Evolutionary conservation across 2,888 invertebrate genomes (phyloP), one percentile per base, ranked within the genome.

Genomic region (Diplolepis rosae): DNA sequence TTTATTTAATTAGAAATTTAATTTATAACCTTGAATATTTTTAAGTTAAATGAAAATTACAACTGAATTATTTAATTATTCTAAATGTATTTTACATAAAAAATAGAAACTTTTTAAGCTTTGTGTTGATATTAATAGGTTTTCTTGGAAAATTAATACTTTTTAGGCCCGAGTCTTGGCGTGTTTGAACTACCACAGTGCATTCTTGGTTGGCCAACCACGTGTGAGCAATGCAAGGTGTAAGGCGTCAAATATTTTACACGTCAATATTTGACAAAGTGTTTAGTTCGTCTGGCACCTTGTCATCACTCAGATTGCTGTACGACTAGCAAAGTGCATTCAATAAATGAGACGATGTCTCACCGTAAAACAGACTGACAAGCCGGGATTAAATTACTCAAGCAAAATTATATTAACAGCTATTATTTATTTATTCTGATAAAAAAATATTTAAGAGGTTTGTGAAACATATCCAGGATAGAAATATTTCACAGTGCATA

Each of bases 261-360:
- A 66, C 70, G 79, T 77, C 78, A 80, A 79, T 79, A 79, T 79
- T 79, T 79, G 78, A 78, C 71, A 48, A 65, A 76, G 45, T 69
- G 76, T 78, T 79, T 78, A 79, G 80, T 68, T 71, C 28, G 79
- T 79, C 77, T 76, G 78, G 66, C 67, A 65, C 74, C 71, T n/a
- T 39, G 39, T 61, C 39, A 50, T 22, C 11, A 24, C 50, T 24
- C 50, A 50, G 61, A 15, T 30, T 52, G 28, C 15, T 52, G 61
- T 6, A 61, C n/a, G 13, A 35, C 56, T 61, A 18, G 2, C 13
- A 35, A 35, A n/a, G 15, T 61, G 22, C 7, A 27, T 50, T 9
- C 3, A 24, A 13, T 11, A 24, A 24, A 50, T 24, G 24, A 13
- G 3, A 7, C 27, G 50, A 3, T 24, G 27, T 50, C 27, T 24